Base-by-base conservation (phyloP, 2,797 vertebrate genomes). In the Ctenopoma multispine region DNA sequence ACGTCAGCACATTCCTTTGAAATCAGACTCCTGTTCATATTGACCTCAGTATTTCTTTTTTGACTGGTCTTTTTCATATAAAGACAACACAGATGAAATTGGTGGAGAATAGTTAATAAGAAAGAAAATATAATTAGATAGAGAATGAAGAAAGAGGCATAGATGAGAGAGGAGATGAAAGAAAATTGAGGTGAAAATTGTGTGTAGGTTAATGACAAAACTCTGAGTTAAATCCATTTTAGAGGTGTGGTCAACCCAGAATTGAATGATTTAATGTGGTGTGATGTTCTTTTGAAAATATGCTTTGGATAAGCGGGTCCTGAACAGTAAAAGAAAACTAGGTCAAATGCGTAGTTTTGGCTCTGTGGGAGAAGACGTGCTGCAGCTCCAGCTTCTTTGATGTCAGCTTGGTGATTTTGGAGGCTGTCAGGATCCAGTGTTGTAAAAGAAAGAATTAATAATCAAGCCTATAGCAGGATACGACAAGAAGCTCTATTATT, bases 321-420 rank as follows among this genome's bases (percentile, higher is more conserved):
- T 69, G 65, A 36, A 1, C 20, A 68, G 54, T 24, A 13, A 75
- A 72, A 70, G 38, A 67, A 84, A 89, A 86, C 15, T 90, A 69
- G 85, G 90, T 90, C 86, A 90, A 86, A 87, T 43, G 40, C 49
- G 63, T 62, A 72, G 68, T 80, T 81, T 69, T 14, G 62, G 67
- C 23, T 76, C 71, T 70, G 70, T 23, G 72, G 62, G 75, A 53
- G 38, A 68, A 15, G 67, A 49, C 49, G 36, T 36, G 70, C 72
- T 64, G 46, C 36, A 50, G 55, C 65, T 68, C 70, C 17, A 12
- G 44, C 57, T 31, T 69, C 81, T 92, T 90, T 91, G 82, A 89
- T 87, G 80, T 89, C 9, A n/a, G 11, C 50, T 67, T 27, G 1
- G 69, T 66, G 69, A 81, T 74, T 82, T 81, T 73, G 9, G 55